Base-by-base conservation (phyloP, 2,113 vertebrate genomes). In the Stomatorhinus ivindoensis region DNA sequence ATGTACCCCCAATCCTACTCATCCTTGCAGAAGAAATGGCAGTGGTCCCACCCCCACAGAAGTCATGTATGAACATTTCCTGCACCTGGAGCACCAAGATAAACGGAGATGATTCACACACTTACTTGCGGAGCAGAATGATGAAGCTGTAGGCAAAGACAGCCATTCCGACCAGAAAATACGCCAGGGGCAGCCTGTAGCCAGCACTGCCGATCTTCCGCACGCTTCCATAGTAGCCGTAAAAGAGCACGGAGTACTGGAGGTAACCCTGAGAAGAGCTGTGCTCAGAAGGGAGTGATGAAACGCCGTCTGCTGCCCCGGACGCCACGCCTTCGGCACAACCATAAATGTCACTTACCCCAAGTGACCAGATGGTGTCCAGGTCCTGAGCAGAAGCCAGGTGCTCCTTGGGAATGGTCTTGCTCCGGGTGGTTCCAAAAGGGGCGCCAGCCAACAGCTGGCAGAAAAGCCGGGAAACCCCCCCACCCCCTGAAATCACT, bases 101-200 rank as follows among this genome's bases (percentile, higher is more conserved):
- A 24, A 35, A 3, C 5, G 3, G 44, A 84, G 19, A 47, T 8
- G 9, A 84, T 4, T 9, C 8, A 27, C 44, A 47, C 21, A 84
- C 44, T 94, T 97, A 99, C 98, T 98, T 99, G 94, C 97, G 97
- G 42, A 99, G 92, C n/a, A 99, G 96, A 89, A 97, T 97, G 96
- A 99, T 96, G 96, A 99, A 99, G 93, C 98, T 99, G 95, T 98
- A 99, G 50, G 97, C 98, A 90, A 99, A 99, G 86, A 99, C 98
- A 0, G 98, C 98, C 98, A 99, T 98, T 87, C 98, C 98, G 85
- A 99, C 98, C 90, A 99, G 96, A 94, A 99, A 99, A 91, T 99
- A 99, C 0, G 98, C 98, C 53, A 99, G 94, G 0, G 98, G 98
- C 90, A 99, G 93, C 1, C 97, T 94, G 89, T 99, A 99, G 1